Base-by-base conservation (phyloP, 2,797 vertebrate genomes). In the Vireo griseus region DNA sequence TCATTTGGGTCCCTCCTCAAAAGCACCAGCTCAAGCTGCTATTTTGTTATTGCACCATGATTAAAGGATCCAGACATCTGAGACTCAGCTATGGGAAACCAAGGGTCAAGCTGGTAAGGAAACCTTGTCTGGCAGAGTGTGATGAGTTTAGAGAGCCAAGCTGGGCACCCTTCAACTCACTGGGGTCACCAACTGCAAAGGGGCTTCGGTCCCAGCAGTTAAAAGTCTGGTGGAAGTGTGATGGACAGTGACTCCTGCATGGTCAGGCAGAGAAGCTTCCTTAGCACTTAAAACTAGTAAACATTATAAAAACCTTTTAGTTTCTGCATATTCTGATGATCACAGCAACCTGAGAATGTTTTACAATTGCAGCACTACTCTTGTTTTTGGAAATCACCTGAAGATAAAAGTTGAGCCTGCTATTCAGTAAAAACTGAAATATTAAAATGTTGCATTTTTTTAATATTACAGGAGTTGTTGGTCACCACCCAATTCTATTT, bases 91-190 rank as follows among this genome's bases (percentile, higher is more conserved):
- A 24, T 3, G 16, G 48, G n/a, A 82, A 82, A 69, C 16, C 22
- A 10, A 62, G 16, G 13, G 16, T 25, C n/a, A 47, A 48, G 16
- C 21, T 11, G 10, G 40, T 48, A 61, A 61, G 31, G 31, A 48
- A 74, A 75, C 16, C 48, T 29, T 29, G 16, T 39, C 28, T 68
- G 47, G 52, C 11, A 52, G 68, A 68, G 8, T 20, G 8, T 33
- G n/a, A 20, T 18, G 37, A 75, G 9, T 48, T 69, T 21, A 55
- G n/a, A 22, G 13, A 50, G 19, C 17, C 16, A 44, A 50, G 42
- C 3, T 5, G 11, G 31, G 16, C 26, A n/a, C 26, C 5, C 1
- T 0, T 13, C 0, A 5, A 28, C 16, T 20, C 55, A 14, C 19
- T 62, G 48, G n/a, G 69, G 11, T 24, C 13, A 55, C 28, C n/a